Evolutionary conservation across 2,113 vertebrate species (phyloP).

Genomic region (Probosciger aterrimus): DNA sequence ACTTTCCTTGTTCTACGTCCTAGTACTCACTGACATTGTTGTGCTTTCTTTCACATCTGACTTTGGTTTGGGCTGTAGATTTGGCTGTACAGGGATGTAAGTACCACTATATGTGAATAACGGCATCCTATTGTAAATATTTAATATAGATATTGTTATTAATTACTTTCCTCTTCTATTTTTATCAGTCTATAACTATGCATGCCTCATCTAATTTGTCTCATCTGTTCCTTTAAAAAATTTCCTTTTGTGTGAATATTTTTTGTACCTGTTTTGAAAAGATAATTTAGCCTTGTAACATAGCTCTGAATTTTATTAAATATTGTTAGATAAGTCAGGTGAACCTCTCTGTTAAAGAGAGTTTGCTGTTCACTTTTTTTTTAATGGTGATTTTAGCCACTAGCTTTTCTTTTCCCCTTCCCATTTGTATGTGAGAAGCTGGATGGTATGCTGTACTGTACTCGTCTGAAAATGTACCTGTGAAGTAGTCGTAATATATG

Average conservation of each 20-base stretch:
- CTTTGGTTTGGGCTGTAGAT: conserved; percentile 99
- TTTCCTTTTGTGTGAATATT: conserved; percentile 68
- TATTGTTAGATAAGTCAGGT: conserved; percentile 49
- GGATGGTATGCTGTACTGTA: conserved; percentile 61
- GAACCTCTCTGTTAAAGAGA: conserved; percentile 44
- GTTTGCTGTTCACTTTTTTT: conserved; percentile 48
- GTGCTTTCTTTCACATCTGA: conserved; percentile 98
- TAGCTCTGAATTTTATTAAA: conserved; percentile 51
- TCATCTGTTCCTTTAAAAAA: conserved; percentile 66
- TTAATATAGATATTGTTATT: conserved; percentile 72
- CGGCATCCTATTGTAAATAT: conserved; percentile 75
- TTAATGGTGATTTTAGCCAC: conserved; percentile 43
- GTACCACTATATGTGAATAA: conserved; percentile 95
- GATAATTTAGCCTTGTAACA: conserved; percentile 45
- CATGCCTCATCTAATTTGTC: conserved; percentile 78
- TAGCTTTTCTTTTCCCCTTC: conserved; percentile 60
- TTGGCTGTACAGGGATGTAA: conserved; percentile 99
- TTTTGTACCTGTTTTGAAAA: conserved; percentile 61
- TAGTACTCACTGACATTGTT: conserved; percentile 92
- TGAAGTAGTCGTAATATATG: neutral
- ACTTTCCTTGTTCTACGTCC: conserved; percentile 86
- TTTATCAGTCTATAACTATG: conserved; percentile 72
- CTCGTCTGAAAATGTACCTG: conserved; percentile 49
- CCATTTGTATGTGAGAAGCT: conserved; percentile 63
- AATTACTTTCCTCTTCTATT: conserved; percentile 73